A percentile compares a stretch with the other conserved stretches of the same genome.
These are phyloP conservation scores for Phylloscopus trochiloides DNA, from an alignment of 2,113 vertebrate species.

Conservation along the genomic window DNA sequence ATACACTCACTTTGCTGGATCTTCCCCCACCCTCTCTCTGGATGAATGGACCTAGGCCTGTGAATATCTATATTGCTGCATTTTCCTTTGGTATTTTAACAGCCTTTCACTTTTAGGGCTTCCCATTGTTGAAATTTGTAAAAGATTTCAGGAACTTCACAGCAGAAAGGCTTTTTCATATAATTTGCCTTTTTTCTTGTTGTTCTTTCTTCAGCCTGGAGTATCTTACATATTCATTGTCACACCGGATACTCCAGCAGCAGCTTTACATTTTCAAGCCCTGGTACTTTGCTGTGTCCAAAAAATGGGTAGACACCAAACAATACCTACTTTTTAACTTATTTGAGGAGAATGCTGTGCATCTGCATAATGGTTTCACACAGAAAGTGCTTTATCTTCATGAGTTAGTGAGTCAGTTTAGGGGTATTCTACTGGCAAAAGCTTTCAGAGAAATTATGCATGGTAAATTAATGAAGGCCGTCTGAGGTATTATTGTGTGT, in stretches of 20 bases:
- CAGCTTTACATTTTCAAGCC: conserved; percentile 17
- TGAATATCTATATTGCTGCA: conserved; percentile 1
- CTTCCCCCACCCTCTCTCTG: neutral
- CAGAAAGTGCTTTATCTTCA: conserved; percentile 68
- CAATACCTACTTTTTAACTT: conserved; percentile 57
- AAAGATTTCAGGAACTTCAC: conserved; percentile 19
- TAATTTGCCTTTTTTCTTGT: neutral
- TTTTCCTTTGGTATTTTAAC: conserved; percentile 21
- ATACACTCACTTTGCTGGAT: neutral
- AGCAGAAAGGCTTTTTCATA: conserved; percentile 27
- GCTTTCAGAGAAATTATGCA: conserved; percentile 83
- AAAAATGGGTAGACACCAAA: neutral
- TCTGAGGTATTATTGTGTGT: conserved; percentile 67
- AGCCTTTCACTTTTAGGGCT: conserved; percentile 5
- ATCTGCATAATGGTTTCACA: conserved; percentile 59
- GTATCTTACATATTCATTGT: conserved; percentile 50
- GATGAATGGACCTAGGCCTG: neutral
- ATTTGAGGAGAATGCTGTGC: conserved; percentile 54
- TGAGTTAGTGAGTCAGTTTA: conserved; percentile 65
- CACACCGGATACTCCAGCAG: conserved; percentile 15
- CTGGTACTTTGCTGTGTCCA: neutral
- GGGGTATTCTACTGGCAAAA: conserved; percentile 74
- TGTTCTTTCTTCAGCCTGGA: neutral
- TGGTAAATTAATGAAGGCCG: conserved; percentile 75
- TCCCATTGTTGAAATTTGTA: conserved; percentile 21